Percentiles rank a stretch among this genome's conserved stretches.
Evolutionary conservation across 92 coral and sea anemone genomes (phyloP).

Genomic region (Scolanthus callimorphus): DNA sequence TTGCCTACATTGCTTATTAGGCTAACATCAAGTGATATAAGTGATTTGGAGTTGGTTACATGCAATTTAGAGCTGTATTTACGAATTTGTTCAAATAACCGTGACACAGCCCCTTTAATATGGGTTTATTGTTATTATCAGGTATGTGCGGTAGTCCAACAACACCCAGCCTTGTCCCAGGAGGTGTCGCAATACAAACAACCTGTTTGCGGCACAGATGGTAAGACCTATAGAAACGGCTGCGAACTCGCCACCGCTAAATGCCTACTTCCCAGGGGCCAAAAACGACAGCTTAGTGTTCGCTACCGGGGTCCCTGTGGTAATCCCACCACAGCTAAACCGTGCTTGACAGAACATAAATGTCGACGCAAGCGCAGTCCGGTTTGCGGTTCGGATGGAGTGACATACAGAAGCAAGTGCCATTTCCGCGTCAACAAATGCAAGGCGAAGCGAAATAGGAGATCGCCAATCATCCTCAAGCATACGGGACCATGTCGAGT

Average conservation of each 20-base stretch:
- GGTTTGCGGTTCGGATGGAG: conserved; percentile 94
- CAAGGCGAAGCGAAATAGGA: conserved; percentile 41
- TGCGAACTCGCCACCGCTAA: conserved; percentile 67
- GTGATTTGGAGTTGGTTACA: no score
- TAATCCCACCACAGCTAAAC: conserved; percentile 39
- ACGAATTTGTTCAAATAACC: no score
- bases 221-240: conserved; percentile 81
- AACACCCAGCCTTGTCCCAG: conserved; percentile 60
- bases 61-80: no score
- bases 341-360: conserved; percentile 57
- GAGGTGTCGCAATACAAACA: conserved; percentile 37
- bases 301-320: conserved; percentile 54
- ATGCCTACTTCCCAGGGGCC: conserved; percentile 61
- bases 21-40: no score
- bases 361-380: conserved; percentile 52
- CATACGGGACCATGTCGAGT: conserved; percentile 38
- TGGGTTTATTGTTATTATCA: conserved; percentile 19
- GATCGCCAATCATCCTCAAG: conserved; percentile 28
- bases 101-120: no score
- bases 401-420: conserved; percentile 77
- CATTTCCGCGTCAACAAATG: conserved; percentile 82
- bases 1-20: no score
- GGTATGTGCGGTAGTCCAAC: conserved; percentile 68
- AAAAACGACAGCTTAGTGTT: conserved; percentile 46
- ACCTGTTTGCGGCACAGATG: conserved; percentile 84